Base-by-base conservation (phyloP, 2,113 vertebrate species). In the Cichladusa arquata region DNA sequence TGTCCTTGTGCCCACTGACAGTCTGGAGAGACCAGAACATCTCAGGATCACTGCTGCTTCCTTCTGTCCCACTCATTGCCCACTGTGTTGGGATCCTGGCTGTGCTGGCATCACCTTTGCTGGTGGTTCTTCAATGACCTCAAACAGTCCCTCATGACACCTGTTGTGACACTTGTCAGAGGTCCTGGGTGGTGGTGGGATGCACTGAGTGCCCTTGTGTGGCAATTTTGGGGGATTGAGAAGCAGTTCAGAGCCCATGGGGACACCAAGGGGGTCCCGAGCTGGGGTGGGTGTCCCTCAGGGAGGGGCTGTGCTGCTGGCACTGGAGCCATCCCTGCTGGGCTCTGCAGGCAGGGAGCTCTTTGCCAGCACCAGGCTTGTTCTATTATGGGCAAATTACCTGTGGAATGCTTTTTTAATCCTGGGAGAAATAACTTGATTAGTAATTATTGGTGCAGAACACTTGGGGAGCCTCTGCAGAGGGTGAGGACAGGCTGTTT, bases 401-500 rank as follows among this genome's bases (percentile, higher is more conserved):
- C 65, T 54, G 67, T 8, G 9, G 79, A 80, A 86, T 0, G 12
- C 45, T 78, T 89, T 85, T 71, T 87, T 81, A 92, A 80, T 92
- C 54, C 31, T 24, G 33, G 53, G 70, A 62, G 94, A 67, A 95
- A 96, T 81, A 94, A 95, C 81, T 79, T 91, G 95, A 97, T 98
- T 97, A 92, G 96, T 45, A 94, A 91, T 97, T 98, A 95, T 71
- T 88, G 89, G 95, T 98, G 98, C 97, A 91, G 97, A 92, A 97
- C 96, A 58, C 90, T 94, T 79, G 90, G 93, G 97, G 81, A 93
- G 71, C 24, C 97, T 98, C 98, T 98, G 84, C 60, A 67, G 62
- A 91, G 98, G 97, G 96, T 60, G 81, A 97, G 96, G 97, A 97
- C 29, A 50, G 97, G 91, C 95, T 84, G 91, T 96, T 98, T 91